A percentile compares a stretch with the other conserved stretches of the same genome.
These are phyloP conservation scores for Cyclargus thomasi DNA, from an alignment of 1,140 invertebrate species.

Conservation along the genomic window DNA sequence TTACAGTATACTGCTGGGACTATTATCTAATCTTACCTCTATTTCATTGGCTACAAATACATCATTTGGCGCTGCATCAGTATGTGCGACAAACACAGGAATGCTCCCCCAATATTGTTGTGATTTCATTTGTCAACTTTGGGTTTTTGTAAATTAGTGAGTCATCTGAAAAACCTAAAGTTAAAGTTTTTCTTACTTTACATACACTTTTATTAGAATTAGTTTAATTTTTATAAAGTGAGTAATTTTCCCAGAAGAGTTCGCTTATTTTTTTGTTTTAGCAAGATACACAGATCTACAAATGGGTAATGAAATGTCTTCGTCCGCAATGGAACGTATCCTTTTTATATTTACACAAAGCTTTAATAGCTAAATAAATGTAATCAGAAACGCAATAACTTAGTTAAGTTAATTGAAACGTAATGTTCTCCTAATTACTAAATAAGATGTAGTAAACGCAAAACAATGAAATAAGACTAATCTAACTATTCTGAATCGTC, in stretches of 20 bases:
- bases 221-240: neutral
- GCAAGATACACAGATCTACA: constrained; percentile 53
- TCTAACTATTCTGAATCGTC: too few species aligned
- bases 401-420: too few species aligned
- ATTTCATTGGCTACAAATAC: too few species aligned
- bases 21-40: too few species aligned
- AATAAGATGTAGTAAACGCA: too few species aligned
- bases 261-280: neutral
- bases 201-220: neutral
- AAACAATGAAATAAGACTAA: too few species aligned
- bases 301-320: constrained; percentile 90
- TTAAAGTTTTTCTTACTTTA: neutral
- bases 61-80: too few species aligned
- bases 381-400: too few species aligned
- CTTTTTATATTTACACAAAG: constrained; percentile 67
- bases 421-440: too few species aligned
- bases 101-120: neutral
- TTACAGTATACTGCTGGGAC: too few species aligned
- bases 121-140: neutral
- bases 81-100: too few species aligned
- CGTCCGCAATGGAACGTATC: constrained; percentile 92
- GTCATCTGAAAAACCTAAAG: constrained; percentile 24
- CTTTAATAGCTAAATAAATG: too few species aligned
- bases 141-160: constrained; percentile 23
- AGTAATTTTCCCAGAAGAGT: neutral